Percentiles rank a stretch among this genome's conserved stretches.
Conservation (phyloP, 2,888 invertebrate species). For the Digitonthophagus gazella region DNA sequence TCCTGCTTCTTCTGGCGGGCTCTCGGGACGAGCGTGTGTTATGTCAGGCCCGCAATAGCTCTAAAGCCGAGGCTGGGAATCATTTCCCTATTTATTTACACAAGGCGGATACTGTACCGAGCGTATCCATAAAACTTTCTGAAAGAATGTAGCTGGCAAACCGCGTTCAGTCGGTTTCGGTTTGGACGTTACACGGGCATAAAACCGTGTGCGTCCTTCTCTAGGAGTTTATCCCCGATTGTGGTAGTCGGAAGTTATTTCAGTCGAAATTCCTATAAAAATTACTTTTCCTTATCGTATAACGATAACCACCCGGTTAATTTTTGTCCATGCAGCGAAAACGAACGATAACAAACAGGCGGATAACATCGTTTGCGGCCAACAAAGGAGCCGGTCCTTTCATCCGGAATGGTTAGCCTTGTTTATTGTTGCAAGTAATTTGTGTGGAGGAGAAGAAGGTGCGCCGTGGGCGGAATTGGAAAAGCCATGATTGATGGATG, state of each 20-base stretch:
- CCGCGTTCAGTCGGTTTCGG: conserved; percentile 28
- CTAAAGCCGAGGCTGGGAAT: conserved; percentile 38
- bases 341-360: background rate
- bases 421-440: background rate
- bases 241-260: background rate
- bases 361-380: too few relatives aligned
- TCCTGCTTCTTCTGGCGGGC: conserved; percentile 2
- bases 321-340: background rate
- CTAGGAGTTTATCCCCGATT: background rate
- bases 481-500: background rate
- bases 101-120: conserved; percentile 45
- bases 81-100: conserved; percentile 49
- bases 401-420: background rate
- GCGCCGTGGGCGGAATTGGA: background rate
- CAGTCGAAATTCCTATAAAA: background rate
- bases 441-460: background rate
- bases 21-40: conserved; percentile 31
- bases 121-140: conserved; percentile 45
- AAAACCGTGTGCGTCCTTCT: conserved; percentile 4
- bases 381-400: too few relatives aligned
- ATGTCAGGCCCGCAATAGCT: conserved; percentile 33
- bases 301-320: too few relatives aligned
- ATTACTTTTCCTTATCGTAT: too few relatives aligned
- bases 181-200: conserved; percentile 11
- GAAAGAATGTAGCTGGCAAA: conserved; percentile 33